These are phyloP conservation scores for Epizoanthus stellaris DNA, from an alignment of 92 coral and sea anemone genomes.

Conservation along the genomic window DNA sequence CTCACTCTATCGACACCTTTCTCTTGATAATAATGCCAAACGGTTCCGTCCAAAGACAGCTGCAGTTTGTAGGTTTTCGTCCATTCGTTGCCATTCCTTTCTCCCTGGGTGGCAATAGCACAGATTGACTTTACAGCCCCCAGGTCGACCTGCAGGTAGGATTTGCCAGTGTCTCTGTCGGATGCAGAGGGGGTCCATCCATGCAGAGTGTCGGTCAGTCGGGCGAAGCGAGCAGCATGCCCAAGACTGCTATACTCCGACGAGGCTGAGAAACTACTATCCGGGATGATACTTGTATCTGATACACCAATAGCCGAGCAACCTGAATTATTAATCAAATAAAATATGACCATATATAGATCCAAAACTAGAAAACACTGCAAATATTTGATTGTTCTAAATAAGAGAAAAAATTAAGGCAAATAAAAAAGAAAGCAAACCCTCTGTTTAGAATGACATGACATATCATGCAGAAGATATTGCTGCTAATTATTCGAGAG, in stretches of 20 bases:
- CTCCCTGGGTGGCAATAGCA: conserved; percentile 2
- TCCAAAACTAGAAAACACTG: too few relatives aligned
- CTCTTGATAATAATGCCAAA: not conserved
- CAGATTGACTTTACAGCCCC: not conserved
- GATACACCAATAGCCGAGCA: not conserved
- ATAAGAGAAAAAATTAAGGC: too few relatives aligned
- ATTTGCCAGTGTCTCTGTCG: not conserved
- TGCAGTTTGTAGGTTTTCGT: not conserved
- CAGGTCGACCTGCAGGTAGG: not conserved
- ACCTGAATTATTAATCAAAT: not conserved
- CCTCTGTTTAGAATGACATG: too few relatives aligned
- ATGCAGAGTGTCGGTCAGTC: not conserved
- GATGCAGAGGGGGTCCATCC: not conserved
- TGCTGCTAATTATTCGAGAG: too few relatives aligned
- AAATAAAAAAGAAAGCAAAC: too few relatives aligned
- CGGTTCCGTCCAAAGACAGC: not conserved
- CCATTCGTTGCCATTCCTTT: not conserved
- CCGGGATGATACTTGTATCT: not conserved
- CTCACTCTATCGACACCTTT: not conserved
- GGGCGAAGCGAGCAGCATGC: not conserved
- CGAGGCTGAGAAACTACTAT: not conserved
- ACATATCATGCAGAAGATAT: too few relatives aligned
- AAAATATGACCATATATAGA: too few relatives aligned
- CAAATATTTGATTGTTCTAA: too few relatives aligned
- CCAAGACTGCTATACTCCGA: not conserved